Conservation (phyloP, 2,797 vertebrate species). For the Varecia variegata region DNA sequence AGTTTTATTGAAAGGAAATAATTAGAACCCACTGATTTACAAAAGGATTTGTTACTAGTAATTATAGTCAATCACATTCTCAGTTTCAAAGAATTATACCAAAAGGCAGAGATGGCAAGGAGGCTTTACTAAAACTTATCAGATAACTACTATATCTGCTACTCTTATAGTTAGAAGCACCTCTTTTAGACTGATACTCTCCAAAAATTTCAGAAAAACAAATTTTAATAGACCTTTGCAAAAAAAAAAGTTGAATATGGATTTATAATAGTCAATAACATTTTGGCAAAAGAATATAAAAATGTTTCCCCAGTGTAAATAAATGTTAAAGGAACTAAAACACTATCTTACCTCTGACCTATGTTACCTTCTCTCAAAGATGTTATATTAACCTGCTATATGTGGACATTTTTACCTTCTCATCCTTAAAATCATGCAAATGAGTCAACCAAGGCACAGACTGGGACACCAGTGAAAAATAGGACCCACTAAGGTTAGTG, state of each 20-base stretch:
- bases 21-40: neutral
- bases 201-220: neutral
- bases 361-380: neutral
- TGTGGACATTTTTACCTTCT: neutral
- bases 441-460: neutral
- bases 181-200: neutral
- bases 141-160: neutral
- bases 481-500: neutral
- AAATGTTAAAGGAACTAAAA: neutral
- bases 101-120: fast-evolving
- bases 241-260: neutral
- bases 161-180: neutral
- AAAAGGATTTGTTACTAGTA: neutral
- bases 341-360: neutral
- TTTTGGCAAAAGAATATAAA: neutral
- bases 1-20: neutral
- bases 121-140: neutral
- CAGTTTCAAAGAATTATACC: neutral
- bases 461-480: neutral
- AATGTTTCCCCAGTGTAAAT: neutral
- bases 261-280: neutral
- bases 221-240: neutral
- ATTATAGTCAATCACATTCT: neutral
- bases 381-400: neutral
- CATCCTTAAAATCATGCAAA: neutral